Percentiles rank a stretch among this genome's conserved stretches.
Evolutionary conservation across 2,797 vertebrate genomes (phyloP).

Genomic region (Sebastes baramenuke): DNA sequence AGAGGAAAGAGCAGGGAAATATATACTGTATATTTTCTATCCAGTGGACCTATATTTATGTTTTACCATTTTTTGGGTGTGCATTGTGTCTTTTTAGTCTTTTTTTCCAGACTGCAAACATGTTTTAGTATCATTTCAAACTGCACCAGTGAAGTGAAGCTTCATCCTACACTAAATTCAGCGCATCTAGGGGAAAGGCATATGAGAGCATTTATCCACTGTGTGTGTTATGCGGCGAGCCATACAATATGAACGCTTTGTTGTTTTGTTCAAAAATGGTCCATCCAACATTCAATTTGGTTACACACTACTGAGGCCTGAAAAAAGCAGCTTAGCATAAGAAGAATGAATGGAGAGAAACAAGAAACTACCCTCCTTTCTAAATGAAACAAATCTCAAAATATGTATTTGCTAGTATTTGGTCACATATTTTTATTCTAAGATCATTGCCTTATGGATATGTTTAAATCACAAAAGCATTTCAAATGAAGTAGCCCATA

Average conservation of each 20-base stretch:
- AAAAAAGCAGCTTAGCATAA: not conserved
- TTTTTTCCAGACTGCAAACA: not conserved
- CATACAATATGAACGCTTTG: conserved; percentile 8
- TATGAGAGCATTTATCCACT: conserved; percentile 3
- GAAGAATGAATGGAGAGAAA: not conserved
- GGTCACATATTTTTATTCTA: not conserved
- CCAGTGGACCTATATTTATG: not conserved
- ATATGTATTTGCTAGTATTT: not conserved
- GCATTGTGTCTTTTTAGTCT: not conserved
- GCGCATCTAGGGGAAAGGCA: not conserved
- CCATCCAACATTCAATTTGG: conserved; percentile 10
- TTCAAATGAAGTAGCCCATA: not conserved
- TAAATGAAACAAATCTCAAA: not conserved
- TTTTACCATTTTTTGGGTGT: not conserved
- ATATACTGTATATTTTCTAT: not conserved
- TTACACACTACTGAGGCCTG: conserved; percentile 1
- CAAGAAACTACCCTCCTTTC: not conserved
- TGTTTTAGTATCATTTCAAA: not conserved
- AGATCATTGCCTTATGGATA: not conserved
- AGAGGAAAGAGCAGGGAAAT: not conserved
- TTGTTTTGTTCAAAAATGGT: conserved; percentile 21
- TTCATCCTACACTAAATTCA: not conserved
- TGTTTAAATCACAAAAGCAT: not conserved
- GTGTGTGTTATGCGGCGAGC: conserved; percentile 5
- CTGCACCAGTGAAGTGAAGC: not conserved